Percentiles rank a stretch among this genome's conserved stretches.
Evolutionary conservation across 1,140 invertebrate species (phyloP).

Genomic region (Ptiloglossa arizonensis): DNA sequence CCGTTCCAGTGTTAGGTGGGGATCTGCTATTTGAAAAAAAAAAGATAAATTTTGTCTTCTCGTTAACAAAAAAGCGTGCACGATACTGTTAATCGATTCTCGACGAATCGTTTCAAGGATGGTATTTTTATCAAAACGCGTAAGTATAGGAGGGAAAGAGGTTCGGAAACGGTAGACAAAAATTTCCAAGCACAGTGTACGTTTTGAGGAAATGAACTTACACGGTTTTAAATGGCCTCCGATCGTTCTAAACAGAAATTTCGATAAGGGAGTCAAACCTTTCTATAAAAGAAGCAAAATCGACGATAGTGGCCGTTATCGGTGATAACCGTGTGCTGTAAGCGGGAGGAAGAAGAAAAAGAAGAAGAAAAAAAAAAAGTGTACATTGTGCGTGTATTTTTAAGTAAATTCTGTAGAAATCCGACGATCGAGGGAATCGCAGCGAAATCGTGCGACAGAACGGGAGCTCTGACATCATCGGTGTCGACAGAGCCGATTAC

Average conservation of each 20-base stretch:
- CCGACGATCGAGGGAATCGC: not conserved
- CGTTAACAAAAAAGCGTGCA: no score
- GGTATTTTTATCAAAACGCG: no score
- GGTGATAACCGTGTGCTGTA: not conserved
- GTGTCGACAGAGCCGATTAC: constrained; percentile 47
- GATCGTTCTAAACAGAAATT: not conserved
- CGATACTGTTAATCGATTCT: no score
- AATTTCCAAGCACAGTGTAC: no score
- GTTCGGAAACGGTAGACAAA: no score
- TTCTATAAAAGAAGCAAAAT: constrained; percentile 13
- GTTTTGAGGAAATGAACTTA: no score
- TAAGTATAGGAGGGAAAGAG: no score
- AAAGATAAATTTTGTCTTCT: no score
- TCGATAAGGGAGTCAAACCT: constrained; percentile 7
- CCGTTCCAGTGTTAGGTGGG: no score
- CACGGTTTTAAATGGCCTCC: not conserved
- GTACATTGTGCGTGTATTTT: not conserved
- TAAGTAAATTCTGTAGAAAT: not conserved
- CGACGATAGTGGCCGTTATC: constrained; percentile 10
- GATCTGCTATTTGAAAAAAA: no score
- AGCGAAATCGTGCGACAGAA: constrained; percentile 17
- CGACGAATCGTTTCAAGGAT: no score
- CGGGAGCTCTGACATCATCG: constrained; percentile 45
- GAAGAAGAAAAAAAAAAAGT: not conserved
- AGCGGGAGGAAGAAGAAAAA: no score